These are phyloP conservation scores for Symphodus melops DNA, from an alignment of 2,113 vertebrate genomes.

Conservation along the genomic window DNA sequence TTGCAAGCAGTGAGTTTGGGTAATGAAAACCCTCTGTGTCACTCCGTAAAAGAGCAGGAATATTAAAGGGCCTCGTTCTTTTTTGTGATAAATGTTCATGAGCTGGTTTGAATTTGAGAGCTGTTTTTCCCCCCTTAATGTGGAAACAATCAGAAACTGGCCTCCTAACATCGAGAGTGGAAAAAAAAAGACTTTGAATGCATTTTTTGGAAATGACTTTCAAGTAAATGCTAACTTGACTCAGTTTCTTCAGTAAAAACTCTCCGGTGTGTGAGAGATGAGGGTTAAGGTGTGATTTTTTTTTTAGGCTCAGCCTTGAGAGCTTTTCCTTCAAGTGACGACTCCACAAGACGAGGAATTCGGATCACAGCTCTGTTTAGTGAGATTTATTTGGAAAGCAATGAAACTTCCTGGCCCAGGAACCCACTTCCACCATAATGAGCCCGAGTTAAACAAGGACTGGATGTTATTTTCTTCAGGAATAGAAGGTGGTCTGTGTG, in stretches of 20 bases:
- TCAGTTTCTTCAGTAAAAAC: neutral
- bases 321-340: conserved; percentile 41
- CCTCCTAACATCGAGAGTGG: conserved; percentile 34
- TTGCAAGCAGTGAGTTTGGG: conserved; percentile 67
- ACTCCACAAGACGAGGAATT: conserved; percentile 76
- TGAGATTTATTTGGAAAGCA: conserved; percentile 85
- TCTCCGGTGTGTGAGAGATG: neutral
- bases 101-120: conserved; percentile 73
- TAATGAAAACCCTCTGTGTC: conserved; percentile 81
- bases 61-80: conserved; percentile 65
- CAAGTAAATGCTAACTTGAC: conserved; percentile 1
- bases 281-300: conserved; percentile 37
- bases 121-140: conserved; percentile 62
- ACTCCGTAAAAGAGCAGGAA: conserved; percentile 61
- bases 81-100: conserved; percentile 70
- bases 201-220: conserved; percentile 2
- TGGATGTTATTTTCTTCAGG: conserved; percentile 78
- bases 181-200: neutral
- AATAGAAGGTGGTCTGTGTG: conserved; percentile 78
- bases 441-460: conserved; percentile 75
- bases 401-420: conserved; percentile 79
- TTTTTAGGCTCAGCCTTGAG: conserved; percentile 32
- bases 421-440: conserved; percentile 85
- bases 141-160: conserved; percentile 60
- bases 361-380: conserved; percentile 75